Percentiles rank a stretch among this genome's conserved stretches.
Evolutionary conservation across 2,888 invertebrate species (phyloP).

Genomic region (Andrena trimmerana): DNA sequence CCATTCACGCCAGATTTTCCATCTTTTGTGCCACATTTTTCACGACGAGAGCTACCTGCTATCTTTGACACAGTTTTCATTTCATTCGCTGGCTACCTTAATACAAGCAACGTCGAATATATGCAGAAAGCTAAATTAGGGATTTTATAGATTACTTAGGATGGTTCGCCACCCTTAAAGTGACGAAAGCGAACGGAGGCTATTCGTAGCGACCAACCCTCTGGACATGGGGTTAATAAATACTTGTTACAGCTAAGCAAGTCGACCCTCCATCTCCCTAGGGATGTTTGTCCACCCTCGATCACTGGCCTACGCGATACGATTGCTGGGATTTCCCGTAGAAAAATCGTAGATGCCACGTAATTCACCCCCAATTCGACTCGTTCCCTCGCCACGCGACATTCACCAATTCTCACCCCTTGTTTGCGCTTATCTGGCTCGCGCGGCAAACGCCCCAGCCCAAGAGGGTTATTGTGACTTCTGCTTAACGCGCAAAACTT

Average conservation of each 20-base stretch:
- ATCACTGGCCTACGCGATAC: slow-evolving; percentile 31
- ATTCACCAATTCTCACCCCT: slow-evolving; percentile 50
- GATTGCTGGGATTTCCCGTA: slow-evolving; percentile 36
- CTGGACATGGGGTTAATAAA: slow-evolving; percentile 45
- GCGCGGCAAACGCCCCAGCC: slow-evolving; percentile 62
- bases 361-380: slow-evolving; percentile 34
- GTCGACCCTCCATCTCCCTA: not conserved
- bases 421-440: slow-evolving; percentile 66
- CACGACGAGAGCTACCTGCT: too few relatives aligned
- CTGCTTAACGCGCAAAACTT: slow-evolving; percentile 63
- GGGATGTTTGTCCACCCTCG: slow-evolving; percentile 34
- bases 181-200: not conserved
- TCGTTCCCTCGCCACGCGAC: slow-evolving; percentile 13
- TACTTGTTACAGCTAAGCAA: slow-evolving; percentile 40
- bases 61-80: too few relatives aligned
- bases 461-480: slow-evolving; percentile 62
- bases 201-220: slow-evolving; percentile 6
- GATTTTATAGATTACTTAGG: slow-evolving; percentile 13
- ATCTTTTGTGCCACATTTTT: too few relatives aligned
- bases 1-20: too few relatives aligned
- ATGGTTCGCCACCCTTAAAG: not conserved
- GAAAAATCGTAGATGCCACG: slow-evolving; percentile 47
- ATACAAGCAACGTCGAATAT: too few relatives aligned
- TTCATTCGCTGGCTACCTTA: too few relatives aligned
- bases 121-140: not conserved